These are phyloP conservation scores for Anisognathus igniventris DNA, from an alignment of 2,797 vertebrate genomes.

Conservation along the genomic window DNA sequence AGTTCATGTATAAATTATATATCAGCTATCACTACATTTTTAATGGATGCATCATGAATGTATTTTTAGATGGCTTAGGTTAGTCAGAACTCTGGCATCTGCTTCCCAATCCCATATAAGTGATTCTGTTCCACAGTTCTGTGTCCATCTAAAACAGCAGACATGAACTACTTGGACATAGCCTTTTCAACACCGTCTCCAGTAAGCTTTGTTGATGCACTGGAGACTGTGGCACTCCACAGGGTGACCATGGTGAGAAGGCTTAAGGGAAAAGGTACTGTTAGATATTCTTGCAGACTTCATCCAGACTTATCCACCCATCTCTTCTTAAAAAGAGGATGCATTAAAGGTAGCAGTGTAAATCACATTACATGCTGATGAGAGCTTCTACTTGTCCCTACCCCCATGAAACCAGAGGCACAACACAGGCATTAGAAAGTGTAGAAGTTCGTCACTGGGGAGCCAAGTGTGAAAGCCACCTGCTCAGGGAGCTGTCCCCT, in stretches of 20 bases:
- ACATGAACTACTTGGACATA: neutral
- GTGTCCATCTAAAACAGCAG: neutral
- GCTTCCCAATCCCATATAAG: neutral
- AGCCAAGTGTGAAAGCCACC: neutral
- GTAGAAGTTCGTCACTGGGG: too few relatives aligned
- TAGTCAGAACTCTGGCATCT: neutral
- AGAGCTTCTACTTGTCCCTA: neutral
- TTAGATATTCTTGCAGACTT: fast-evolving
- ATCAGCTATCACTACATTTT: conserved; percentile 50
- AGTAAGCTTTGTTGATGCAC: neutral
- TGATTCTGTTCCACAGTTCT: neutral
- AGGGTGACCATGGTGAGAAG: neutral
- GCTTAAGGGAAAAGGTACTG: neutral
- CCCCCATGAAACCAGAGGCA: neutral
- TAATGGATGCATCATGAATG: neutral
- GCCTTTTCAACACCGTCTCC: neutral
- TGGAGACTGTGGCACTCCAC: neutral
- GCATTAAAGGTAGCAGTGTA: neutral
- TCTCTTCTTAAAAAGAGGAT: neutral
- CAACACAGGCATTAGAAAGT: neutral
- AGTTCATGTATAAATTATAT: conserved; percentile 59
- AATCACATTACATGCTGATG: neutral
- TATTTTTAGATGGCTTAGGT: conserved; percentile 34
- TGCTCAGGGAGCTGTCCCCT: neutral
- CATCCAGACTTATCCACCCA: neutral